Base-by-base conservation (phyloP, 1,140 invertebrate species). In the Rhagoletis zephyria region DNA sequence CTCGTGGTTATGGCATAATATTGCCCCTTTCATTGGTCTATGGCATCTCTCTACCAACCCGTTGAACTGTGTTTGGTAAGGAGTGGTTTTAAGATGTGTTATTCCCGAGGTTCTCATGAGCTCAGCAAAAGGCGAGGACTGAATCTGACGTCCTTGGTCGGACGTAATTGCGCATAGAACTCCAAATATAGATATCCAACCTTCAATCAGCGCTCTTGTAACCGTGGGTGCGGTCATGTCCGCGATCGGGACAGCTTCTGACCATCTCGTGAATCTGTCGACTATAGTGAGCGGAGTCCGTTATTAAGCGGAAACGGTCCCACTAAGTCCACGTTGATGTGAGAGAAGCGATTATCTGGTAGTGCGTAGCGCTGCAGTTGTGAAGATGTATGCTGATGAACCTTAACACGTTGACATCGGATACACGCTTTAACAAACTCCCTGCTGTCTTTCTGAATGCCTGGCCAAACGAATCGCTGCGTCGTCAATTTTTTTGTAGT, bases 191-290 rank as follows among this genome's bases (percentile, higher is more conserved):
- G 19, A 86, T 64, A 48, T 64, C 60, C 85, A 64, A 48, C 30
- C 61, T 45, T 64, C 64, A 5, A 60, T 40, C 40, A 64, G 48
- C 9, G 85, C 63, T 86, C 64, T 64, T 30, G 60, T 42, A 42
- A 86, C 63, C 4, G 60, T 64, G 63, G 40, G 19, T 42, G 85
- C 60, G 9, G 42, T 86, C 12, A 86, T 86, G 48, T 86, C 85
- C 9, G 60, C 10, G 2, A 86, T 86, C 5, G 85, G 85, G 7
- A 67, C 14, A 5, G 85, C 85, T 65, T 86, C 85, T 65, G 85
- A 63, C 85, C 85, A 86, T 63, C 85, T 30, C 6, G 85, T 64
- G 42, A 86, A 64, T 7, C 85, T 40, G 51, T 64, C 85, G 1
- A 86, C 30, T 30, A n/a, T 7, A n/a, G 85, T 85, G 59, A 85